These are phyloP conservation scores for Aythya baeri DNA, from an alignment of 2,113 vertebrate genomes.

Conservation along the genomic window DNA sequence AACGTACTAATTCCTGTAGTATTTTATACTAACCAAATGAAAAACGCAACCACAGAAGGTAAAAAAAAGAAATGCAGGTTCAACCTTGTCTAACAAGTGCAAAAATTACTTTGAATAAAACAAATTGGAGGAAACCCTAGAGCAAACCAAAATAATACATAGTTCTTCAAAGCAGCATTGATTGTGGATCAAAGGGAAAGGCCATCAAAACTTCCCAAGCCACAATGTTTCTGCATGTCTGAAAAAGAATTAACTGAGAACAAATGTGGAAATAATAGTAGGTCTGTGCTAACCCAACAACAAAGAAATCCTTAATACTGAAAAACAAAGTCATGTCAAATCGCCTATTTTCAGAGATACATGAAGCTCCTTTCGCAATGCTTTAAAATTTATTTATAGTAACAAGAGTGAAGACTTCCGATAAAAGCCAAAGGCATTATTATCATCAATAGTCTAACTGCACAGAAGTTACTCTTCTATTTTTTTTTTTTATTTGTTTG, in stretches of 20 bases:
- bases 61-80: background rate
- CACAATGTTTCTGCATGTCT: constrained; percentile 67
- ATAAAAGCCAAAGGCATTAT: constrained; percentile 81
- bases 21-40: constrained; percentile 2
- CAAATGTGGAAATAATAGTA: constrained; percentile 78
- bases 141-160: constrained; percentile 60
- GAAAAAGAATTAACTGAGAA: constrained; percentile 75
- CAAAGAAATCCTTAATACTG: constrained; percentile 78
- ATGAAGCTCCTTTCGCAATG: constrained; percentile 61
- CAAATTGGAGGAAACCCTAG: constrained; percentile 50
- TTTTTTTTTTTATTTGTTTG: constrained; percentile 48
- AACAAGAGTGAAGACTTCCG: constrained; percentile 68
- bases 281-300: constrained; percentile 76
- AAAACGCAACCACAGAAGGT: background rate
- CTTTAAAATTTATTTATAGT: constrained; percentile 78
- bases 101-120: constrained; percentile 70
- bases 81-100: constrained; percentile 29
- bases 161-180: constrained; percentile 74
- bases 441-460: constrained; percentile 72
- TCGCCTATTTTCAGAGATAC: constrained; percentile 71
- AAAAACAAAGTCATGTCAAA: constrained; percentile 79
- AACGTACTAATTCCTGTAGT: background rate
- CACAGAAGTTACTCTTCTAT: constrained; percentile 63
- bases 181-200: constrained; percentile 71
- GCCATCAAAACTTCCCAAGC: constrained; percentile 72